Percentiles rank a stretch among this genome's conserved stretches.
Conservation (phyloP, 2,888 invertebrate species). For the Hypercompe scribonia region DNA sequence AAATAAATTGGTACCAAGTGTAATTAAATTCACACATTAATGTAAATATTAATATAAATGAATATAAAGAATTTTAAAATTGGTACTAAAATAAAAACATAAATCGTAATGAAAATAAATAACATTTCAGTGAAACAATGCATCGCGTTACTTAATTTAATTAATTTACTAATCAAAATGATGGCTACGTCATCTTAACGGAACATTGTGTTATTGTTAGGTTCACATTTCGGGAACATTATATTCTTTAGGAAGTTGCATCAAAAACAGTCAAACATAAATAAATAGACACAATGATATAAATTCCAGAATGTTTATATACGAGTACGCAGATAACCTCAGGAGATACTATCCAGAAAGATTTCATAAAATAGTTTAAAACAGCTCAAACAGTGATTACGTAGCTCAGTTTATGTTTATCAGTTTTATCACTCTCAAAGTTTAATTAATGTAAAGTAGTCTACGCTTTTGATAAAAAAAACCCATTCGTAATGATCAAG, state of each 20-base stretch:
- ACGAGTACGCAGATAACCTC: neutral
- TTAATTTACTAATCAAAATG: neutral
- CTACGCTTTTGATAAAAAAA: conserved; percentile 23
- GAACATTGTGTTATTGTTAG: neutral
- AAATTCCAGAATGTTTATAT: neutral
- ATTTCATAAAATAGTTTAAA: conserved; percentile 1
- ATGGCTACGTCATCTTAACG: neutral
- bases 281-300: neutral
- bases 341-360: neutral
- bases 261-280: neutral
- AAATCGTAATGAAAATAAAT: neutral
- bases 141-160: neutral
- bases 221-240: neutral
- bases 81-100: neutral
- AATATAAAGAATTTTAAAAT: neutral
- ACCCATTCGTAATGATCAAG: conserved; percentile 21
- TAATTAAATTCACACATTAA: neutral
- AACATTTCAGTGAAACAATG: neutral
- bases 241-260: neutral
- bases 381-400: conserved; percentile 6
- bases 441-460: conserved; percentile 39
- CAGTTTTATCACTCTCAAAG: conserved; percentile 10
- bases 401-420: conserved; percentile 6
- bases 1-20: too few relatives aligned
- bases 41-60: neutral